phyloP scores from a whole-genome alignment of 2,888 invertebrate species.

The Cephalotes varians region DNA sequence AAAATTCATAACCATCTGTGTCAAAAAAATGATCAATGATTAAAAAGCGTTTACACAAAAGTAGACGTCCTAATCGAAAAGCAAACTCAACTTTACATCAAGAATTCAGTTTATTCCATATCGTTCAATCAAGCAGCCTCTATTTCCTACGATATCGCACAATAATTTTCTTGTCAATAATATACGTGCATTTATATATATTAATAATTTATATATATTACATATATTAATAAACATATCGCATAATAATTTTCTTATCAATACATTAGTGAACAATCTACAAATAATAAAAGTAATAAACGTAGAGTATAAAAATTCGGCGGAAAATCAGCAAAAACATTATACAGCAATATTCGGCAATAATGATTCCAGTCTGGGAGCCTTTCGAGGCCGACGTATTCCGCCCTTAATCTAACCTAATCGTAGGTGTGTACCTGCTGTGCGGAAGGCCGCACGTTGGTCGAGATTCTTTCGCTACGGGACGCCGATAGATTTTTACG shows the following conservation, averaged over 20 bases:
- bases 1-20: not conserved
- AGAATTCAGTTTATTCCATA: not conserved
- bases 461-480: not conserved
- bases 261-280: not conserved
- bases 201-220: not conserved
- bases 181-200: not conserved
- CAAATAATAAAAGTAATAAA: not conserved
- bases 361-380: not conserved
- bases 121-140: not conserved
- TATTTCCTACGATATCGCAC: not conserved
- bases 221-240: not conserved
- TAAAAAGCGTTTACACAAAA: not conserved
- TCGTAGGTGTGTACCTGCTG: not conserved
- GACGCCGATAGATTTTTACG: not conserved
- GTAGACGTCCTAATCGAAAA: not conserved
- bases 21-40: not conserved
- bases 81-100: not conserved
- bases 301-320: not conserved
- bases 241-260: not conserved
- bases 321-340: not conserved
- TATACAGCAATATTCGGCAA: not conserved
- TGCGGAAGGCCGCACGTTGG: too few relatives aligned
- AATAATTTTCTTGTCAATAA: conserved; percentile 8
- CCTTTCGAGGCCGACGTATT: not conserved
- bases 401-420: conserved; percentile 59